Evolutionary conservation across 2,888 invertebrate genomes (phyloP), one percentile per base, ranked within the genome.

Genomic region (Metopia argyrocephala): DNA sequence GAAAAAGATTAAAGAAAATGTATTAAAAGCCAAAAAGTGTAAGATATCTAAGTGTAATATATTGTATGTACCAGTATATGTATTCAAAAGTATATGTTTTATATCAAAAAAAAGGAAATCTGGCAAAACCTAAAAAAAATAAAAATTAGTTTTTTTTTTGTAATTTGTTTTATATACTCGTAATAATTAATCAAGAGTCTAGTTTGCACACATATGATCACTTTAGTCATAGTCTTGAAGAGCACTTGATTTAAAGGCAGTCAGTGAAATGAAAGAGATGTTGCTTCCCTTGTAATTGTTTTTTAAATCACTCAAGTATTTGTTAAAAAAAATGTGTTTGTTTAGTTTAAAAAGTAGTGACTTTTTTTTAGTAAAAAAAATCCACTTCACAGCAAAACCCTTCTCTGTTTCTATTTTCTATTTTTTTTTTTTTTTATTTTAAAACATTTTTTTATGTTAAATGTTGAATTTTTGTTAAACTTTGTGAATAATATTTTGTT

Each of bases 11-110:
- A 88, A 87, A 88, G 89, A 89, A 83, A 86, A 84, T 85, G 83
- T 85, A 85, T 85, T 89, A 85, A 70, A 85, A 86, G 86, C 87
- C 87, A 89, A 90, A 87, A 89, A 89, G 89, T 89, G 89, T 89
- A 89, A 89, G 89, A 87, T 87, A 84, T 86, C 78, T 82, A 82
- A 83, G 85, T 86, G 85, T 84, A 86, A 73, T 61, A 59, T 76
- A 71, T 65, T 81, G 73, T 81, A 38, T 27, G 62, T 31, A 71
- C n/a, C 38, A 66, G 28, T 65, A 50, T 74, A 59, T 65, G 78
- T 62, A 38, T 1, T n/a, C 5, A 9, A 45, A 79, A 18, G 21
- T 1, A 80, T 9, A 62, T 78, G 59, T 54, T 18, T 74, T 61
- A 68, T 64, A 62, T 56, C 54, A 50, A 7, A 56, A 66, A 12